Evolutionary conservation across 2,113 vertebrate genomes (phyloP), one percentile per base, ranked within the genome.

Genomic region (Barnardius zonarius): DNA sequence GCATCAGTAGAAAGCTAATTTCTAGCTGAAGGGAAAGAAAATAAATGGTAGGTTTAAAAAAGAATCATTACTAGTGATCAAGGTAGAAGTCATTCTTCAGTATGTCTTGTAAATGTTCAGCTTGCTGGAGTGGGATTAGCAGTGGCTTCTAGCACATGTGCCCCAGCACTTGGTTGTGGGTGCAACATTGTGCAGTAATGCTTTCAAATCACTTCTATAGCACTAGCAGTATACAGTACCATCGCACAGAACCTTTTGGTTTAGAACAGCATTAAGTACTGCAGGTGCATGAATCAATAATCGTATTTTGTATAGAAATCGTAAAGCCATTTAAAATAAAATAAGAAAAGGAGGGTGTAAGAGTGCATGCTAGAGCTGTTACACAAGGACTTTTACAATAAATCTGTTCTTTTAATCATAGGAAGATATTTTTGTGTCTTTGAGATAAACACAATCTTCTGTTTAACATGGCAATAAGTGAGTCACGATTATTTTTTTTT

Each of bases 91-190:
- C 2, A n/a, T 59, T 73, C 33, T 74, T 84, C 24, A 52, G 14
- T 73, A 44, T 9, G 10, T 27, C 33, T 80, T 23, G 49, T 39
- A 86, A 43, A 54, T 30, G 25, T 68, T 67, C 11, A 67, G 17
- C 24, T 96, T 90, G 16, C 74, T 51, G 57, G 66, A 54, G 37
- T 59, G 39, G 19, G 10, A 35, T 84, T 82, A 72, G 55, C 77
- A 33, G 33, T 66, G 39, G 10, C 30, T 79, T 9, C 19, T 67
- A 22, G 8, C 23, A 14, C 0, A 0, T 16, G 7, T 20, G 10
- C 46, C 28, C 17, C 23, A 18, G 0, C 6, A 3, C 68, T 73
- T 49, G 28, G 12, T 51, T 49, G 25, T 49, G 27, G 19, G 7
- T 11, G 5, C 30, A 77, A 8, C 9, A 3, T 46, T 0, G 0